Evolutionary conservation across 2,113 vertebrate species (phyloP).

Genomic region (Papio anubis): DNA sequence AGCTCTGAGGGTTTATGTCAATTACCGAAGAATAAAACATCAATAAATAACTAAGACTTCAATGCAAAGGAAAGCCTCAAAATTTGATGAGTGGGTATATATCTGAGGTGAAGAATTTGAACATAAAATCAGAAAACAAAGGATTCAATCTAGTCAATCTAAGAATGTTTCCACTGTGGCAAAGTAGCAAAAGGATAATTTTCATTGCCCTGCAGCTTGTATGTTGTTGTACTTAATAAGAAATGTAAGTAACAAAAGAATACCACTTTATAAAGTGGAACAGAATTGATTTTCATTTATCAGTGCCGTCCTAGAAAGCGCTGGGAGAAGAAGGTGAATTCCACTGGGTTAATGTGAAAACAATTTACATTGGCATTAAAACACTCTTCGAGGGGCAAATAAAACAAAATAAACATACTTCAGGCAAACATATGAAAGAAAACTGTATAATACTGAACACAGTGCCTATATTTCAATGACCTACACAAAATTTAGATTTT

Average conservation of each 20-base stretch:
- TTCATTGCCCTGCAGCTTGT: neutral
- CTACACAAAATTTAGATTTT: neutral
- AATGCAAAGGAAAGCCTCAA: neutral
- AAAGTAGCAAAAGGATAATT: neutral
- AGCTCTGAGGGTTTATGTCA: neutral
- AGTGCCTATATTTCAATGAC: neutral
- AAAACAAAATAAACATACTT: neutral
- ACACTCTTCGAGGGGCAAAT: neutral
- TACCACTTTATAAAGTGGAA: neutral
- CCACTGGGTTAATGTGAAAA: neutral
- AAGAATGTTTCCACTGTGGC: neutral
- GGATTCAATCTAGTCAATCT: neutral
- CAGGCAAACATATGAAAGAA: neutral
- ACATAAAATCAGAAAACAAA: neutral
- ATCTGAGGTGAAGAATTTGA: neutral
- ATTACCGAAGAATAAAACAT: neutral
- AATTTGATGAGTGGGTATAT: neutral
- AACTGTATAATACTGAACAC: neutral
- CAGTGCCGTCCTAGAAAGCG: neutral
- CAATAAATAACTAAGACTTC: neutral
- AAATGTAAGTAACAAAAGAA: neutral
- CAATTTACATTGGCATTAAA: neutral
- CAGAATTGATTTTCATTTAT: slow-evolving; percentile 6
- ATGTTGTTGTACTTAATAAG: neutral
- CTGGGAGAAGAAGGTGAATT: neutral